A percentile compares a stretch with the other conserved stretches of the same genome.
Conservation (phyloP, 2,797 vertebrate species). For the Megalops cyprinoides region DNA sequence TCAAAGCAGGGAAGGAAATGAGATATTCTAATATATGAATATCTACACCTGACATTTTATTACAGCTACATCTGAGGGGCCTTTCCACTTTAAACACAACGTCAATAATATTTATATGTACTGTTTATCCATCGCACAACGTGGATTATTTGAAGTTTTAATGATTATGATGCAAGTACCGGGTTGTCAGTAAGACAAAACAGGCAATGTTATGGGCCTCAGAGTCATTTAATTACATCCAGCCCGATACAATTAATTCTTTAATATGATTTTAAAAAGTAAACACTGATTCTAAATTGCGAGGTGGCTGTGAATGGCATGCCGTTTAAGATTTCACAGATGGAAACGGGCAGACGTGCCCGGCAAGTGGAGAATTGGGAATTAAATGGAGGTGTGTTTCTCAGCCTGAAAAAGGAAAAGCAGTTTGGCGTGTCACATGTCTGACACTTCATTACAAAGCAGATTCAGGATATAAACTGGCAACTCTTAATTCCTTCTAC, state of each 20-base stretch:
- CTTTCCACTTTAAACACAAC: not conserved
- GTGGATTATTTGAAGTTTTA: not conserved
- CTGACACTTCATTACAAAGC: constrained; percentile 7
- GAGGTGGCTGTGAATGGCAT: not conserved
- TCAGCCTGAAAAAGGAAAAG: not conserved
- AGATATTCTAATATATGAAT: not conserved
- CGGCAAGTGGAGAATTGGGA: not conserved
- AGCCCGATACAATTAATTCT: not conserved
- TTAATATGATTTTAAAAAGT: not conserved
- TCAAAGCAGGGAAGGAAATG: not conserved
- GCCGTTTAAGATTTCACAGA: not conserved
- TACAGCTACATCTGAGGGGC: not conserved
- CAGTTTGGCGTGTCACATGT: not conserved
- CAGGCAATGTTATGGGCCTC: not conserved
- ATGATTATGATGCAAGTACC: not conserved
- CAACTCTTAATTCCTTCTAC: constrained; percentile 6
- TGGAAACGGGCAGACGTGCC: not conserved
- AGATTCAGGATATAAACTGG: not conserved
- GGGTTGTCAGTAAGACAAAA: not conserved
- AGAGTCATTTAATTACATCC: not conserved
- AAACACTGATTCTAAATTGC: not conserved
- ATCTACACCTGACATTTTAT: constrained; percentile 3
- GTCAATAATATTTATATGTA: not conserved
- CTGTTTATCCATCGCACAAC: not conserved
- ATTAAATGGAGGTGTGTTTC: not conserved